These are phyloP conservation scores for Thermophis baileyi DNA, from an alignment of 2,113 vertebrate genomes.

Conservation along the genomic window DNA sequence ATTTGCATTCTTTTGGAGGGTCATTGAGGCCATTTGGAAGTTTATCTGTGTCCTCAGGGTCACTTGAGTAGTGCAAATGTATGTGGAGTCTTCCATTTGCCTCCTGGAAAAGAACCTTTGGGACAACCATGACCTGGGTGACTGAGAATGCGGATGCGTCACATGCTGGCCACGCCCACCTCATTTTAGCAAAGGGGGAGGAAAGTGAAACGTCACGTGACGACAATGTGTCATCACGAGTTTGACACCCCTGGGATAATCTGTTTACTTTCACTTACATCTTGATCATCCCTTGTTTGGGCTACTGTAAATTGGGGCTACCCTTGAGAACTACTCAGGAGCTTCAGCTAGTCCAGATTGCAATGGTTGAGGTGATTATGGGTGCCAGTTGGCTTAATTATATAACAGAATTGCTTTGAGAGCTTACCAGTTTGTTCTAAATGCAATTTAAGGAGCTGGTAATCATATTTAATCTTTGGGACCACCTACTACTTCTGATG, in stretches of 20 bases:
- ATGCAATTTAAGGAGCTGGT: not conserved
- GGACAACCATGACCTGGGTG: no score
- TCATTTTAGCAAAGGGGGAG: no score
- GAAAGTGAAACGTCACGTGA: no score
- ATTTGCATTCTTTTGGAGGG: no score
- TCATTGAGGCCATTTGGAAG: no score
- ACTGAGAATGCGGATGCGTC: no score
- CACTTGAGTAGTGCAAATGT: no score
- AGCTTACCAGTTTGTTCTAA: not conserved
- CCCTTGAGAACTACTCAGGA: not conserved
- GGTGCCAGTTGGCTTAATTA: not conserved
- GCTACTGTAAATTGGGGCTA: not conserved
- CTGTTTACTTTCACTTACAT: not conserved
- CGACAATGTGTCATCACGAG: no score
- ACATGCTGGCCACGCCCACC: no score
- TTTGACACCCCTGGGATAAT: not conserved
- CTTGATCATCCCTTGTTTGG: not conserved
- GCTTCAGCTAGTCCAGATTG: not conserved
- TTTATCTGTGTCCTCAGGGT: no score
- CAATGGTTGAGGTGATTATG: not conserved
- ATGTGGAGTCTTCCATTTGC: no score
- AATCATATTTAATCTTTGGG: not conserved
- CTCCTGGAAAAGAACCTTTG: no score
- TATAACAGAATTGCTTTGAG: not conserved
- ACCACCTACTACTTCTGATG: not conserved